Evolutionary conservation across 2,113 vertebrate species (phyloP).

Genomic region (Cyanoderma ruficeps): DNA sequence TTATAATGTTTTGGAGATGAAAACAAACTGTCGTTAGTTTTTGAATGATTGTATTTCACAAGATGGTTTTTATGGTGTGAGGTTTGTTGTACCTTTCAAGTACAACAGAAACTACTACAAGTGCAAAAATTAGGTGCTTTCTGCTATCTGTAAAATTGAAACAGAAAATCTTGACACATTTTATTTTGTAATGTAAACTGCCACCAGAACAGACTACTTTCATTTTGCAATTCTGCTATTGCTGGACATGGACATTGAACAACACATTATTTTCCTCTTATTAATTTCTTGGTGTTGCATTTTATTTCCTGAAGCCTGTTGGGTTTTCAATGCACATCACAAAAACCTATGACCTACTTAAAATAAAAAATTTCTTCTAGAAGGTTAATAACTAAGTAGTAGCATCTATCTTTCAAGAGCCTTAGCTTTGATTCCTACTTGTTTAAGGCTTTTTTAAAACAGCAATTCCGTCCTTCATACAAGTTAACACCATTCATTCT

Average conservation of each 20-base stretch:
- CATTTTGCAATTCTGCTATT: background rate
- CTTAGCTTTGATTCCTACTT: background rate
- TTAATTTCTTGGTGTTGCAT: background rate
- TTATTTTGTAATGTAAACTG: background rate
- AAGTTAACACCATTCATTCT: background rate
- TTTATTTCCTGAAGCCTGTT: background rate
- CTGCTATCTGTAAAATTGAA: background rate
- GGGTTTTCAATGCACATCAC: background rate
- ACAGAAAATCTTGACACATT: background rate
- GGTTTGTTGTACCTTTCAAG: background rate
- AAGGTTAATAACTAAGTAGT: background rate
- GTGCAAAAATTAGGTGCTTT: background rate
- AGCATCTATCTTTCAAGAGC: background rate
- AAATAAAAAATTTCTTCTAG: background rate
- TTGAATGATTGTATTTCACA: background rate
- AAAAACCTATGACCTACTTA: background rate
- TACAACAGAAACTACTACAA: too few relatives aligned
- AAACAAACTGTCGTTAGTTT: background rate
- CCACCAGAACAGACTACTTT: background rate
- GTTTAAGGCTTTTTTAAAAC: background rate
- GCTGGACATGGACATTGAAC: background rate
- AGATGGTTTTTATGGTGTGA: accelerated
- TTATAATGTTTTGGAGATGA: background rate
- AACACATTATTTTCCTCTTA: background rate
- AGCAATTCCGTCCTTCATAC: background rate